A percentile compares a stretch with the other conserved stretches of the same genome.
These are phyloP conservation scores for Tyrophagus putrescentiae DNA, from an alignment of 1,140 invertebrate genomes.

Conservation along the genomic window DNA sequence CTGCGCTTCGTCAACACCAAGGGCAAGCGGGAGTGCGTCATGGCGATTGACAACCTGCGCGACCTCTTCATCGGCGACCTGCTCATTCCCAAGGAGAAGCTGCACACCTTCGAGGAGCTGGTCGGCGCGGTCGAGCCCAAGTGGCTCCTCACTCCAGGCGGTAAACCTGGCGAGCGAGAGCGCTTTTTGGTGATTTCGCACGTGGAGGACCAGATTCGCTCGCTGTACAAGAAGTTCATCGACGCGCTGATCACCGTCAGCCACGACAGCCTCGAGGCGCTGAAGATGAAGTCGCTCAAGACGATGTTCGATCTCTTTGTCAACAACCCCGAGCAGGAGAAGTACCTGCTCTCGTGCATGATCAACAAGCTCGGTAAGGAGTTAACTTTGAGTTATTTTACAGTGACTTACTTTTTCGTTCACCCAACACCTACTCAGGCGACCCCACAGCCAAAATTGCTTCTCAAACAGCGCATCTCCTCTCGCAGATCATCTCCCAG, in stretches of 20 bases:
- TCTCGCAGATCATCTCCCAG: constrained; percentile 59
- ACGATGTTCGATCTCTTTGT: constrained; percentile 58
- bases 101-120: constrained; percentile 18
- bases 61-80: constrained; percentile 23
- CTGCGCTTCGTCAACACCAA: constrained; percentile 63
- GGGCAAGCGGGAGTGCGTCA: constrained; percentile 57
- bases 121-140: constrained; percentile 10
- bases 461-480: constrained; percentile 65
- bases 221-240: constrained; percentile 55
- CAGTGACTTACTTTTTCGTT: not conserved
- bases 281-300: constrained; percentile 63
- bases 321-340: constrained; percentile 72
- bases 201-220: constrained; percentile 69
- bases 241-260: constrained; percentile 45
- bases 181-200: constrained; percentile 43
- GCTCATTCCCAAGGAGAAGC: constrained; percentile 18
- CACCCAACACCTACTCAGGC: constrained; percentile 37
- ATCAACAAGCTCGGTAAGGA: constrained; percentile 63
- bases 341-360: constrained; percentile 55
- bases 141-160: constrained; percentile 12
- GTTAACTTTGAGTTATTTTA: not conserved
- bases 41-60: constrained; percentile 41
- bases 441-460: constrained; percentile 75
- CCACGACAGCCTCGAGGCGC: constrained; percentile 53
- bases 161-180: constrained; percentile 31